These are phyloP conservation scores for Cataglyphis hispanica DNA, from an alignment of 1,140 invertebrate genomes.

Conservation along the genomic window DNA sequence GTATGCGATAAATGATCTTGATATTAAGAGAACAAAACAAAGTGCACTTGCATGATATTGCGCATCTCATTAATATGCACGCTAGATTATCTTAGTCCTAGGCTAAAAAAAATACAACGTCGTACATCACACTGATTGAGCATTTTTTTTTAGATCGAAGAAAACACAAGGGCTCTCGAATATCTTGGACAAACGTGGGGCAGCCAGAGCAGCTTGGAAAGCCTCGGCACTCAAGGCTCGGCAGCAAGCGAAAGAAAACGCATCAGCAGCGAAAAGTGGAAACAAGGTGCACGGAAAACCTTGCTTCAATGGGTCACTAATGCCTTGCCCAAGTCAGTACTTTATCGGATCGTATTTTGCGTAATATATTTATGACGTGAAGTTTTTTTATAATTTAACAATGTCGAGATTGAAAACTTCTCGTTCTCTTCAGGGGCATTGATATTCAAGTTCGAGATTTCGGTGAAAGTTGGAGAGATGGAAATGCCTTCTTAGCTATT, in stretches of 20 bases:
- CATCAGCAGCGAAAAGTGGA: constrained; percentile 90
- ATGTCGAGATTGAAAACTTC: neutral
- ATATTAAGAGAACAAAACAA: neutral
- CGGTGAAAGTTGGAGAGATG: constrained; percentile 98
- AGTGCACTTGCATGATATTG: constrained; percentile 67
- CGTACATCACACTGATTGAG: neutral
- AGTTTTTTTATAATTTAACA: neutral
- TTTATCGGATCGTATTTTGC: constrained; percentile 25
- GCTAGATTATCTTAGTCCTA: constrained; percentile 61
- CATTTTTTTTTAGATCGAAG: constrained; percentile 93
- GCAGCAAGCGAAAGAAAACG: constrained; percentile 86
- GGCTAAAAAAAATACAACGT: too few species aligned
- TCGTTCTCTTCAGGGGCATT: constrained; percentile 89
- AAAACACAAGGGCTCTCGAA: constrained; percentile 96
- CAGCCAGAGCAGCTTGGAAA: constrained; percentile 93
- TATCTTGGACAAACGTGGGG: constrained; percentile 93
- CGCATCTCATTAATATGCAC: constrained; percentile 67
- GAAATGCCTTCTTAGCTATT: constrained; percentile 97
- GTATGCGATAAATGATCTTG: constrained; percentile 41
- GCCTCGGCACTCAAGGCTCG: constrained; percentile 89
- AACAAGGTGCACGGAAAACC: constrained; percentile 96
- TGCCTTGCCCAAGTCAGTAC: constrained; percentile 94
- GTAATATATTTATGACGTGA: neutral
- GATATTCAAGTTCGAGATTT: constrained; percentile 97
- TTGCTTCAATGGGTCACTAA: constrained; percentile 98